phyloP scores from a whole-genome alignment of 2,797 vertebrate species.

The Coregonus ussuriensis region DNA sequence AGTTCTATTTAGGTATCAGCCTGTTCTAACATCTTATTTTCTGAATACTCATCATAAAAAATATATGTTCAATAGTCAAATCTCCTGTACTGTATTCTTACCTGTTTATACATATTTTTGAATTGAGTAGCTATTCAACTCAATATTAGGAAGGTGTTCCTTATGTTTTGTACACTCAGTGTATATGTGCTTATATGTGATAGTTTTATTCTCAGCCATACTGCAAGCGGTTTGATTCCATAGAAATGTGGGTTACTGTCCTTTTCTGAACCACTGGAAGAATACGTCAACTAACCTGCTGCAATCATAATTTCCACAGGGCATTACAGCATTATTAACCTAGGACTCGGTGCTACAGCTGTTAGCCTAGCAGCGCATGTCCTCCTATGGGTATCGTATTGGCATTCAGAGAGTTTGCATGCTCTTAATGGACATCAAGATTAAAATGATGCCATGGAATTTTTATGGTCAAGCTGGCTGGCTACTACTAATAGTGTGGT shows the following conservation, averaged over 20 bases:
- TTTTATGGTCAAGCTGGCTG: neutral
- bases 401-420: conserved; percentile 6
- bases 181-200: no score
- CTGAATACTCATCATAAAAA: neutral
- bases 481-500: conserved; percentile 5
- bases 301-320: conserved; percentile 15
- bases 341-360: conserved; percentile 2
- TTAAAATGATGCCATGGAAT: no score
- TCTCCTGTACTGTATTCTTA: neutral
- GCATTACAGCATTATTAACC: conserved; percentile 15
- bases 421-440: conserved; percentile 5
- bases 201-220: neutral
- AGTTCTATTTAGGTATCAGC: neutral
- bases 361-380: conserved; percentile 6
- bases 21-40: neutral
- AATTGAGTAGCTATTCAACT: no score
- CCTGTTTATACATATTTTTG: neutral
- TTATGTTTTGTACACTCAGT: no score
- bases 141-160: no score
- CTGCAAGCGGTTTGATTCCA: neutral
- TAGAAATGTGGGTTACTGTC: neutral
- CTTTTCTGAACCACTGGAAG: neutral
- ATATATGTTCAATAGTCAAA: neutral
- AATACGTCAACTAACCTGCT: neutral
- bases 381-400: conserved; percentile 13